These are phyloP conservation scores for Rana temporaria DNA, from an alignment of 2,113 vertebrate genomes.

Conservation along the genomic window DNA sequence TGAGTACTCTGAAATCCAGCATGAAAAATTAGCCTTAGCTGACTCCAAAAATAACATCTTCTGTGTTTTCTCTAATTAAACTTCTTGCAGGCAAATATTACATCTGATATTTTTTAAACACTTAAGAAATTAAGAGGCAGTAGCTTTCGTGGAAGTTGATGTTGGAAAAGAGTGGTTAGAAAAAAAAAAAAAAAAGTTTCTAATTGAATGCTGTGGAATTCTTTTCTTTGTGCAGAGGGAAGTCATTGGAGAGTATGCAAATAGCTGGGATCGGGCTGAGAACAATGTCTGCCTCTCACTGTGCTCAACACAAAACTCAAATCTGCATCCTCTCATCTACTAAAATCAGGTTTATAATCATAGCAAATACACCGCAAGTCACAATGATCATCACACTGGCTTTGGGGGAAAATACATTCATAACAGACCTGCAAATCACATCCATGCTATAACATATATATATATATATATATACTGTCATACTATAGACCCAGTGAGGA, in stretches of 20 bases:
- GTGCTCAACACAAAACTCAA: constrained; percentile 8
- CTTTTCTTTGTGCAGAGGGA: constrained; percentile 30
- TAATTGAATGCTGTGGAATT: constrained; percentile 41
- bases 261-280: constrained; percentile 22
- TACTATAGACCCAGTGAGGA: neutral
- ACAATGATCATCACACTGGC: constrained; percentile 7
- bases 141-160: constrained; percentile 19
- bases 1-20: constrained; percentile 3
- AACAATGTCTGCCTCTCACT: constrained; percentile 27
- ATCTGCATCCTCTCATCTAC: neutral
- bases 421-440: constrained; percentile 17
- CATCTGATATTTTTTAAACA: constrained; percentile 35
- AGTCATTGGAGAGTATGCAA: constrained; percentile 42
- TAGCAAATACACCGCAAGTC: constrained; percentile 26
- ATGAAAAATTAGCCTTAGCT: neutral
- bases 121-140: constrained; percentile 27
- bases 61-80: constrained; percentile 48
- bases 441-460: neutral
- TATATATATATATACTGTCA: no score
- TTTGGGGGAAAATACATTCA: neutral
- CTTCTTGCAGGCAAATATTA: constrained; percentile 13
- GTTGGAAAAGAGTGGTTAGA: constrained; percentile 38
- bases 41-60: constrained; percentile 43
- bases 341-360: constrained; percentile 29
- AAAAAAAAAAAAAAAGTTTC: neutral